These are phyloP conservation scores for Craterocephalus amniculus DNA, from an alignment of 2,797 vertebrate species.

Conservation along the genomic window DNA sequence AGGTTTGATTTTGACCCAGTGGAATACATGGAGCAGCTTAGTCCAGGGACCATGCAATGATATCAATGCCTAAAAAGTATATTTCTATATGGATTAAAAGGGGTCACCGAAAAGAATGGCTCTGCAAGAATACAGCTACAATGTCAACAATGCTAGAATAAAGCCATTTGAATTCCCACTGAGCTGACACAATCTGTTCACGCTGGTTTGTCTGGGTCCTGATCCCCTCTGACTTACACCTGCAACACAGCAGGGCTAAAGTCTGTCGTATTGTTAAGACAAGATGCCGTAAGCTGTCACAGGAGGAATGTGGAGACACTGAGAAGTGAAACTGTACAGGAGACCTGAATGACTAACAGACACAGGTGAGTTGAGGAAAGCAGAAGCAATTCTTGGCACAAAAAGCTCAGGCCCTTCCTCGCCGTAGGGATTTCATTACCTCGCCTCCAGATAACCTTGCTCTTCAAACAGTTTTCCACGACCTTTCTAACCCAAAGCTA, in stretches of 20 bases:
- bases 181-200: conserved; percentile 18
- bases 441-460: conserved; percentile 68
- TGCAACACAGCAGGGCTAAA: not conserved
- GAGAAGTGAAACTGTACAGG: not conserved
- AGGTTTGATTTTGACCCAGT: no score
- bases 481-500: conserved; percentile 55
- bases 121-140: not conserved
- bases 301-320: conserved; percentile 1
- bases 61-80: not conserved
- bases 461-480: conserved; percentile 56
- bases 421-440: conserved; percentile 39
- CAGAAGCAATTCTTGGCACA: conserved; percentile 22
- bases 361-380: conserved; percentile 46
- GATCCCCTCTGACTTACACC: not conserved
- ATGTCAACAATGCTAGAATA: not conserved
- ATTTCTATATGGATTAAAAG: not conserved
- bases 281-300: conserved; percentile 1
- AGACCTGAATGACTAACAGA: conserved; percentile 5
- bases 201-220: conserved; percentile 1
- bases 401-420: conserved; percentile 40
- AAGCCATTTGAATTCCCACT: not conserved
- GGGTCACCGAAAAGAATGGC: not conserved
- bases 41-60: not conserved
- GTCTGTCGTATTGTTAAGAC: not conserved
- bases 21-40: no score